phyloP scores from a whole-genome alignment of 2,113 vertebrate genomes.

The Chaetodon trifascialis region DNA sequence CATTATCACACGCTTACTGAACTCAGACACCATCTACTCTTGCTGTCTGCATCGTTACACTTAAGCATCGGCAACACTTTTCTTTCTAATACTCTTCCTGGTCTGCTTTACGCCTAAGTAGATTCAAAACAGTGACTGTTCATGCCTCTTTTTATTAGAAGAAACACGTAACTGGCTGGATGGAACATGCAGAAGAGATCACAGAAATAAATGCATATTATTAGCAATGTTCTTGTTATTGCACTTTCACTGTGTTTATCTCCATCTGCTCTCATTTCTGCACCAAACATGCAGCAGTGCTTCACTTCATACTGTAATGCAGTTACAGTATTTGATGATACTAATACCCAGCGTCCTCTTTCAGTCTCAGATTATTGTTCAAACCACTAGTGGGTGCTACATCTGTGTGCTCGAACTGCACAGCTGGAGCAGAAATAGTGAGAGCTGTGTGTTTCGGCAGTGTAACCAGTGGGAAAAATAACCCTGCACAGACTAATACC shows the following conservation, averaged over 20 bases:
- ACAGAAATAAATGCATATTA: background rate
- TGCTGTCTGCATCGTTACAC: conserved; percentile 1
- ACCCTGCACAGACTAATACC: background rate
- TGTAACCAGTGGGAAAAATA: background rate
- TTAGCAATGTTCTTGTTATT: background rate
- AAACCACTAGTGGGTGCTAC: conserved; percentile 56
- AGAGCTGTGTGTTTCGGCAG: background rate
- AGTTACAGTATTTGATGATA: background rate
- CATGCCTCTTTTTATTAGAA: background rate
- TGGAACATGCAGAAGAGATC: background rate
- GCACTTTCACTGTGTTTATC: background rate
- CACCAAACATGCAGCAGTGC: background rate
- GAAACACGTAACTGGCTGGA: background rate
- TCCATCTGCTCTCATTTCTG: background rate
- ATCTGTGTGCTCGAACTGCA: background rate
- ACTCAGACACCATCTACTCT: background rate
- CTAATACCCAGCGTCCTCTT: background rate
- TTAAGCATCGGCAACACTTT: fast-evolving
- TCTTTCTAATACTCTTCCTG: background rate
- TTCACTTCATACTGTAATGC: background rate
- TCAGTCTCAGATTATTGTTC: background rate
- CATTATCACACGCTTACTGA: conserved; percentile 41
- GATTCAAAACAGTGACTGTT: background rate
- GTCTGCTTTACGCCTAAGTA: background rate
- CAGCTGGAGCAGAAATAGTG: conserved; percentile 8